Base-by-base conservation (phyloP, 2,113 vertebrate species). In the Uria aalge region DNA sequence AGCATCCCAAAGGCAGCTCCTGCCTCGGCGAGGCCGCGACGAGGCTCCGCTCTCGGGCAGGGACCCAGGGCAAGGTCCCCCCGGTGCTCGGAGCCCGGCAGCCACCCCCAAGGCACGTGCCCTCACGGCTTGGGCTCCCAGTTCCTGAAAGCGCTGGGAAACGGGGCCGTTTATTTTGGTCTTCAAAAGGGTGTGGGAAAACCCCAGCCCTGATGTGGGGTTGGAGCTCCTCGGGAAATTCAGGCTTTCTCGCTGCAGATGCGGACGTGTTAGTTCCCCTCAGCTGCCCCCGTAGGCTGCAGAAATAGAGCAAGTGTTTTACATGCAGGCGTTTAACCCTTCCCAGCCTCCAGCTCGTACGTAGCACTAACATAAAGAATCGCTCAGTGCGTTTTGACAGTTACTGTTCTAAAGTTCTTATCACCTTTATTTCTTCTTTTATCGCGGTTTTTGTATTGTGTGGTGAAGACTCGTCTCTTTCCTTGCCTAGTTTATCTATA, bases 401-500 rank as follows among this genome's bases (percentile, higher is more conserved):
- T 71, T 60, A 72, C 91, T 95, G 88, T 96, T 97, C 96, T 95
- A 94, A 95, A 92, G 93, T 90, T 90, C 57, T 96, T 97, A 97
- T 98, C 96, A 24, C 60, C 20, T 60, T 91, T 94, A 75, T 95
- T 97, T 96, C 88, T 97, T 85, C 79, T 95, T 94, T 95, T 95
- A 97, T 96, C 90, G 0, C 6, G 14, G 83, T 71, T 97, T 92
- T 94, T 87, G 67, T 64, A 97, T 95, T 94, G 88, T 95, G 64
- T 81, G 36, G 59, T 40, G 71, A 93, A 97, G 96, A 96, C 95
- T 93, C 12, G 43, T 91, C 92, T 93, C 89, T 66, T 45, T 91
- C 85, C 87, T 94, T 90, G 82, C 94, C 91, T 96, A 88, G 96
- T 97, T 97, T 98, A 98, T 98, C 97, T 97, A 97, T 95, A 97